Conservation (phyloP, 2,888 invertebrate genomes). For the Hirtodrosophila alboralis region DNA sequence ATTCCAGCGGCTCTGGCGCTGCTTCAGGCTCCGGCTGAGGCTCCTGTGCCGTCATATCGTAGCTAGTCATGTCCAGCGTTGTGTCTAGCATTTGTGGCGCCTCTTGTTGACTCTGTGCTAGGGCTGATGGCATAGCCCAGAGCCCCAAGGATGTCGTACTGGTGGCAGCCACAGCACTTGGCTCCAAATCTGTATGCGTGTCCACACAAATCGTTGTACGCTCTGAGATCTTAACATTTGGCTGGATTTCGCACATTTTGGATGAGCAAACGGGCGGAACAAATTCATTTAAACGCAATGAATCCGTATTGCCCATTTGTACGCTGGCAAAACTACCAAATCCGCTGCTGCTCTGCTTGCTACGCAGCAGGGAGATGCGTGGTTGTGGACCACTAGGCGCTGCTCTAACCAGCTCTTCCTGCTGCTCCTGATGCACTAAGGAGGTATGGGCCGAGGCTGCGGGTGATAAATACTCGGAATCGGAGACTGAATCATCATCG, state of each 20-base stretch:
- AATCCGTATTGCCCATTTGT: conserved; percentile 29
- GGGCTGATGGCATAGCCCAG: conserved; percentile 14
- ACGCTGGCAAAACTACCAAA: conserved; percentile 54
- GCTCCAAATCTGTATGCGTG: conserved; percentile 57
- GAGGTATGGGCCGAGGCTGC: conserved; percentile 60
- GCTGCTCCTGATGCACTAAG: conserved; percentile 1
- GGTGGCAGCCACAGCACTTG: conserved; percentile 18
- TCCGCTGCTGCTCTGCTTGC: conserved; percentile 52
- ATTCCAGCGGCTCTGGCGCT: conserved; percentile 5
- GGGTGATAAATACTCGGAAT: conserved; percentile 67
- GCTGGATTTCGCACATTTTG: conserved; percentile 62
- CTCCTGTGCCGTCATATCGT: conserved; percentile 63
- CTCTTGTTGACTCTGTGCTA: neutral
- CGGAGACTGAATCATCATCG: conserved; percentile 38
- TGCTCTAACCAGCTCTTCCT: neutral
- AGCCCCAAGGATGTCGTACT: neutral
- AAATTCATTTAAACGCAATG: conserved; percentile 58
- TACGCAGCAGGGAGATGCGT: conserved; percentile 51
- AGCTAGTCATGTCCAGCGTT: conserved; percentile 80
- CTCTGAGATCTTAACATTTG: conserved; percentile 69
- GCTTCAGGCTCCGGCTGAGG: neutral
- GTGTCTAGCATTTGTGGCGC: conserved; percentile 64
- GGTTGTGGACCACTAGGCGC: conserved; percentile 66
- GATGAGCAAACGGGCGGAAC: conserved; percentile 78
- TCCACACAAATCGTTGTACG: conserved; percentile 75